phyloP scores from a whole-genome alignment of 2,888 invertebrate species.

The Timandra comae region DNA sequence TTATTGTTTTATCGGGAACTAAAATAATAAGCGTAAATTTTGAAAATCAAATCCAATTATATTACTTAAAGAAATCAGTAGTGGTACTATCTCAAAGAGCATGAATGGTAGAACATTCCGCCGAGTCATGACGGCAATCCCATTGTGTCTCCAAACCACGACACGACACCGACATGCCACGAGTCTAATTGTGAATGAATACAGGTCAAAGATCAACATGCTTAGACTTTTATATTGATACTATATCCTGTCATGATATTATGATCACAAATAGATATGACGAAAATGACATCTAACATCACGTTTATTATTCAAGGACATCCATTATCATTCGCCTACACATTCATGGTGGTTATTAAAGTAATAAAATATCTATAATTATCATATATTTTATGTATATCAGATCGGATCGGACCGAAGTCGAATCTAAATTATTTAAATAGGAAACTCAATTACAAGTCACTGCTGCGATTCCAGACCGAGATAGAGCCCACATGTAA shows the following conservation, averaged over 20 bases:
- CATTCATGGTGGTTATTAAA: conserved; percentile 11
- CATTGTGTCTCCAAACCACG: conserved; percentile 69
- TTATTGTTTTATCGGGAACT: no score
- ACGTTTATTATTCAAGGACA: conserved; percentile 19
- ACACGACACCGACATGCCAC: conserved; percentile 48
- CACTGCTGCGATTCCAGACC: conserved; percentile 41
- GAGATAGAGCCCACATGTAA: conserved; percentile 58
- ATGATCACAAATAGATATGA: conserved; percentile 26
- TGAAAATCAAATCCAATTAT: no score
- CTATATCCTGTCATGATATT: conserved; percentile 56
- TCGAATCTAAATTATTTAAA: conserved; percentile 51
- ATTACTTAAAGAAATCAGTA: no score
- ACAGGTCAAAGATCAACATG: conserved; percentile 65
- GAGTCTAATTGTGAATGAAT: conserved; percentile 72
- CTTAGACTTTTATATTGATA: conserved; percentile 41
- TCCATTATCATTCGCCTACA: conserved; percentile 7
- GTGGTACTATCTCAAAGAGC: conserved; percentile 34
- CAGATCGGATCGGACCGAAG: conserved; percentile 22
- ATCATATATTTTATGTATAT: conserved; percentile 35
- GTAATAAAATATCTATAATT: conserved; percentile 24
- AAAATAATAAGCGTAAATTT: no score
- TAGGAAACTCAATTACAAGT: conserved; percentile 56
- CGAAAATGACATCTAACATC: conserved; percentile 22
- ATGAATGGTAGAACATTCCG: conserved; percentile 66
- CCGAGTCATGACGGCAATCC: conserved; percentile 65